These are phyloP conservation scores for Drosophila parthenogenetica DNA, from an alignment of 2,888 invertebrate genomes.

Conservation along the genomic window DNA sequence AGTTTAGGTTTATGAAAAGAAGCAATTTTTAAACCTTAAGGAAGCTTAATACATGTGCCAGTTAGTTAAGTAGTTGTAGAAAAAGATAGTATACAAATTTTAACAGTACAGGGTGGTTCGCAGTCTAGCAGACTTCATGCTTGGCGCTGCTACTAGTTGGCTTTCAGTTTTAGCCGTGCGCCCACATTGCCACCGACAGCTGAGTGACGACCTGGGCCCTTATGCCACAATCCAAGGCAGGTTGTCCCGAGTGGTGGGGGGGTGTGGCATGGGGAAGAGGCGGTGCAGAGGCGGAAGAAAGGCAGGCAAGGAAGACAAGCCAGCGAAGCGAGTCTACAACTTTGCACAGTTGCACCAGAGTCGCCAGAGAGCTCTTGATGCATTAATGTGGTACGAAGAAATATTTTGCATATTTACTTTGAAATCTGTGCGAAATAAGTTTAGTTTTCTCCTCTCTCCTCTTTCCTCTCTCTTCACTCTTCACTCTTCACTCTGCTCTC, in stretches of 20 bases:
- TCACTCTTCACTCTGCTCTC: too few relatives aligned
- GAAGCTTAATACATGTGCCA: too few relatives aligned
- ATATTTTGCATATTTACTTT: constrained; percentile 79
- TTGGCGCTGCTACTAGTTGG: background rate
- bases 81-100: too few relatives aligned
- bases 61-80: too few relatives aligned
- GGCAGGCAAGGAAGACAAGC: constrained; percentile 12
- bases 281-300: background rate
- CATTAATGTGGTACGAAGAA: constrained; percentile 77
- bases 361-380: constrained; percentile 40
- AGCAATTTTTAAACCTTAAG: too few relatives aligned
- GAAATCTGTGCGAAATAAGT: constrained; percentile 74
- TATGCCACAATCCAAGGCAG: constrained; percentile 24
- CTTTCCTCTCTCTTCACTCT: background rate
- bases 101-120: background rate
- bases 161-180: constrained; percentile 31
- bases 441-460: constrained; percentile 31
- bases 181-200: constrained; percentile 60
- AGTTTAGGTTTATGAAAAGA: background rate
- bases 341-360: constrained; percentile 1
- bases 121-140: background rate
- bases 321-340: constrained; percentile 48
- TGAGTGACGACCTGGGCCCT: constrained; percentile 51
- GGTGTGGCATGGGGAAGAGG: background rate
- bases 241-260: too few relatives aligned